Evolutionary conservation across 1,140 invertebrate genomes (phyloP), one percentile per base, ranked within the genome.

Genomic region (Apis laboriosa): DNA sequence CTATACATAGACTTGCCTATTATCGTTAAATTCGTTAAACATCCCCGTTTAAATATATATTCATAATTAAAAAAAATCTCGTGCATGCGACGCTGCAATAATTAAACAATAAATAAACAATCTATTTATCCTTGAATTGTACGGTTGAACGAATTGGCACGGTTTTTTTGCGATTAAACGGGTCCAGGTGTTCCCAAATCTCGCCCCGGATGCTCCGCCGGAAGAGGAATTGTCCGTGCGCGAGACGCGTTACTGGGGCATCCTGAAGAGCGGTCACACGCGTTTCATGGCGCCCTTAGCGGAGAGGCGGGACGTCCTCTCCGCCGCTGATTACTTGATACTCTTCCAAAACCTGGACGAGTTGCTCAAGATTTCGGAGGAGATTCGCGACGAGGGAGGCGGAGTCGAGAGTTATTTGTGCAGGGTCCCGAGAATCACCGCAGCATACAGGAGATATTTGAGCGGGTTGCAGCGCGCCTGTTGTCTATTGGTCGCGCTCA

Each of bases 311-410:
- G 97, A 98, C 86, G 94, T 97, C 3, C 95, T 97, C 21, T 96
- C 96, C 1, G 95, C 96, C 8, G 95, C 95, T 51, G 97, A 98
- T 89, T 97, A 97, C 92, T 95, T 96, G 90, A 95, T 96, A 13
- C 93, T 98, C 17, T 98, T 97, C 91, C 97, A 98, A 93, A 98
- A 98, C 92, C 95, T 96, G 77, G 97, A 97, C 92, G 97, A 98
- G 95, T 94, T 98, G 64, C 93, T 97, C 73, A 95, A 96, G 89
- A 94, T 97, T 78, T 97, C 97, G 2, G 97, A 97, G 92, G 97
- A 97, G 84, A 96, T 97, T 43, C 92, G 97, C 51, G 97, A 98
- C 87, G 96, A 96, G 91, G 94, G 97, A 66, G 95, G 97, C 76
- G 95, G 96, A 86, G 95, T 97, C 83, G 97, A 97, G 55, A 96